Evolutionary conservation across 2,888 invertebrate species (phyloP).

Genomic region (Campoletis raptor): DNA sequence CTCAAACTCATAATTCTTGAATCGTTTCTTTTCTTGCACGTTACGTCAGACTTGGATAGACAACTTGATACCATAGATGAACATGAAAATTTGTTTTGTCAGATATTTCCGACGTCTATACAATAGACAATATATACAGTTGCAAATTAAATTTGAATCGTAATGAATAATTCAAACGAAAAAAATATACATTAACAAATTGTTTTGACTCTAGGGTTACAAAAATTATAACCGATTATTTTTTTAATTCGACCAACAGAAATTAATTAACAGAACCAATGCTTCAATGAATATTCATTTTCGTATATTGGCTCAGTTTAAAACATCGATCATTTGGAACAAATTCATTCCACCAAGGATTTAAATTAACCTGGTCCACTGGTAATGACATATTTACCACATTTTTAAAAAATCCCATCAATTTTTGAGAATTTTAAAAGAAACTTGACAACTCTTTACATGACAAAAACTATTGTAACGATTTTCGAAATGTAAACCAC

Average conservation of each 20-base stretch:
- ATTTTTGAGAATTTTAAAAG: not conserved
- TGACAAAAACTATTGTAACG: not conserved
- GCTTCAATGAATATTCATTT: no score
- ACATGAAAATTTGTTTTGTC: slow-evolving; percentile 36
- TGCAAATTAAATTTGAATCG: not conserved
- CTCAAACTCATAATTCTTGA: slow-evolving; percentile 26
- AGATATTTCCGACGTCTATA: not conserved
- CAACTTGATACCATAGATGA: slow-evolving; percentile 37
- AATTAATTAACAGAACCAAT: no score
- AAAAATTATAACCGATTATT: no score
- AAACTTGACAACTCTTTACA: not conserved
- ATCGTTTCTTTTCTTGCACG: slow-evolving; percentile 42
- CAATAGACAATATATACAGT: not conserved
- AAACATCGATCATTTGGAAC: no score
- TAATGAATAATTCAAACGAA: not conserved
- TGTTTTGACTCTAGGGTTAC: not conserved
- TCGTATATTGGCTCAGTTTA: no score
- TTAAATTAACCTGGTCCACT: not conserved
- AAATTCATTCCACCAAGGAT: not conserved
- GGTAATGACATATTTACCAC: not conserved
- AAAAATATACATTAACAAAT: not conserved
- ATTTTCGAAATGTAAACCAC: no score
- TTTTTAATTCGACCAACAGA: no score
- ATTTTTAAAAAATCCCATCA: not conserved
- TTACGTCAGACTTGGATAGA: slow-evolving; percentile 40